These are phyloP conservation scores for Temnothorax rugatulus DNA, from an alignment of 2,888 invertebrate species.

Conservation along the genomic window DNA sequence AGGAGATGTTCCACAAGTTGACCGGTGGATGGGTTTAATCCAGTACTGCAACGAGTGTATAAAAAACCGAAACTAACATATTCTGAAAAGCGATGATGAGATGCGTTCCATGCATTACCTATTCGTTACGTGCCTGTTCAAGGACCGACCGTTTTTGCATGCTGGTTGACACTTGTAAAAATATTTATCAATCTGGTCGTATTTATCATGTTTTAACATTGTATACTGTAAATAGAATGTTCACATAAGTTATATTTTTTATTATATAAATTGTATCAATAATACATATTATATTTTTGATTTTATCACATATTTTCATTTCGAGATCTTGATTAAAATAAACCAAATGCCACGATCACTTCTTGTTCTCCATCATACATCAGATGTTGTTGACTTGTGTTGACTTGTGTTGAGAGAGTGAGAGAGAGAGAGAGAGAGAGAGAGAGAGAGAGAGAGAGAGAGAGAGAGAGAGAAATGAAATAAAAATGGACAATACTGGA, in stretches of 20 bases:
- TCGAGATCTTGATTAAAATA: too few species aligned
- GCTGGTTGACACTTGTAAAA: conserved; percentile 67
- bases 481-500: too few species aligned
- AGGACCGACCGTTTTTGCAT: conserved; percentile 33
- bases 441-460: too few species aligned
- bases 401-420: too few species aligned
- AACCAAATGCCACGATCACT: too few species aligned
- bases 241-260: too few species aligned
- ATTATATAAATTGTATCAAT: too few species aligned
- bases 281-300: not conserved
- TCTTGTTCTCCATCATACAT: too few species aligned
- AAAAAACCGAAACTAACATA: conserved; percentile 17
- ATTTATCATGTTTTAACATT: conserved; percentile 59
- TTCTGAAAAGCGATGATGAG: conserved; percentile 15
- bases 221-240: conserved; percentile 69
- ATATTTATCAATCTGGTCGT: conserved; percentile 61
- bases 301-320: too few species aligned
- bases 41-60: not conserved
- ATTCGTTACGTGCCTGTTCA: conserved; percentile 27
- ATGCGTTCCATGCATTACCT: conserved; percentile 28
- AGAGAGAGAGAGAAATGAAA: too few species aligned
- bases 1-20: conserved; percentile 99
- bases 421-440: too few species aligned
- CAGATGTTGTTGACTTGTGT: too few species aligned
- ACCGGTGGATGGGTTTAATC: conserved; percentile 97